Conservation (phyloP, 2,888 invertebrate genomes). For the Tipula helvola region DNA sequence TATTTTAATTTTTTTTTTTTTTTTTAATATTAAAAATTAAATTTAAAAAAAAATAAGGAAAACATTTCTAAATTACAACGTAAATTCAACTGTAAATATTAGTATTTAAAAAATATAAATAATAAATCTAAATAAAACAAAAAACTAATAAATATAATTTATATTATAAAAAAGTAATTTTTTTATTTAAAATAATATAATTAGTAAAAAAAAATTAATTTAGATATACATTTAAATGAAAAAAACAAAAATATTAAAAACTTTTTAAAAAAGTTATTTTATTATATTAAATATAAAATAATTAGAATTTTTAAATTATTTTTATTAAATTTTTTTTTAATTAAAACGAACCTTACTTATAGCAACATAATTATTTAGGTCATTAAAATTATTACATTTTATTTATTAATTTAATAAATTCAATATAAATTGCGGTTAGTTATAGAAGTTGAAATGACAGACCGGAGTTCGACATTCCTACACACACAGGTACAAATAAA, state of each 20-base stretch:
- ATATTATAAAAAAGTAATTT: neutral
- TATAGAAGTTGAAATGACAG: no score
- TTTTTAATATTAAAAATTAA: neutral
- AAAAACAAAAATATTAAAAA: neutral
- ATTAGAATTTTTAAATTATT: conserved; percentile 1
- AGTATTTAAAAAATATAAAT: neutral
- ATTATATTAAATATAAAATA: neutral
- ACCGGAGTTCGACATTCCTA: no score
- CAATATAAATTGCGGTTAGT: neutral
- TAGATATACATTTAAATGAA: neutral
- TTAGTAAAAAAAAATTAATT: neutral
- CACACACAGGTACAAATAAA: no score
- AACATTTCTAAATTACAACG: neutral
- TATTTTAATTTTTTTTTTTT: neutral
- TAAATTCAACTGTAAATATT: neutral
- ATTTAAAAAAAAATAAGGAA: neutral
- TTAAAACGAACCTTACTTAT: neutral
- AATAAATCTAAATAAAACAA: neutral
- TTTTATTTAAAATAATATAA: neutral
- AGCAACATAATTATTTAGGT: neutral
- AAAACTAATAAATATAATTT: neutral
- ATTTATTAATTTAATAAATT: neutral
- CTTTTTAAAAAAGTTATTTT: neutral
- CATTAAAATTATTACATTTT: neutral
- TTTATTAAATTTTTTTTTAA: neutral